These are phyloP conservation scores for Abramis brama DNA, from an alignment of 2,113 vertebrate genomes.

Conservation along the genomic window DNA sequence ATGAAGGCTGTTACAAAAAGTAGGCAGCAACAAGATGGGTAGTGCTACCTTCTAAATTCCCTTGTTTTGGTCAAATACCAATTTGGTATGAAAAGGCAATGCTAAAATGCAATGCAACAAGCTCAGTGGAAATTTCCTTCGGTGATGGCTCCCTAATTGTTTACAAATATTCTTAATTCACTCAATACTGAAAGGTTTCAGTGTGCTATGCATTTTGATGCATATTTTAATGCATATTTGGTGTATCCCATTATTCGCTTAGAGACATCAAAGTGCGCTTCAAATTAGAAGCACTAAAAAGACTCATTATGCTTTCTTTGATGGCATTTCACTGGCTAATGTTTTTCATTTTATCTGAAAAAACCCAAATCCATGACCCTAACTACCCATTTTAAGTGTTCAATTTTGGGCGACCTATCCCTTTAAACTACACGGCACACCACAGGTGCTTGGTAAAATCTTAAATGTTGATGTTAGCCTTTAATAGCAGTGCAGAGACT, in stretches of 20 bases:
- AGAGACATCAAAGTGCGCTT: background rate
- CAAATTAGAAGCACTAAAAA: background rate
- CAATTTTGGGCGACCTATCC: background rate
- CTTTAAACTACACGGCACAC: background rate
- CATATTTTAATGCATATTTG: background rate
- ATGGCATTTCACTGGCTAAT: background rate
- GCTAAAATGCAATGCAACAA: background rate
- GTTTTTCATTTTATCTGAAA: background rate
- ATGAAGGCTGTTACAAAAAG: background rate
- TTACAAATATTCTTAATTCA: background rate
- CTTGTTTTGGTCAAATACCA: background rate
- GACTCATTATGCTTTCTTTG: background rate
- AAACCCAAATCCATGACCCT: background rate
- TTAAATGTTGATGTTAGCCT: background rate
- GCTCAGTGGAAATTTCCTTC: background rate
- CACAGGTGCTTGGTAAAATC: constrained; percentile 12
- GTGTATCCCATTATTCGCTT: background rate
- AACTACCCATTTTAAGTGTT: background rate
- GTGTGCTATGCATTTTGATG: background rate
- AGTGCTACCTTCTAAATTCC: background rate
- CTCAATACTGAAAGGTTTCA: background rate
- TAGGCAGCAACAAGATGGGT: background rate
- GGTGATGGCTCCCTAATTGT: background rate
- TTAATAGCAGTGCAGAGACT: background rate
- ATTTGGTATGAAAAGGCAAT: background rate